Evolutionary conservation across 2,797 vertebrate genomes (phyloP).

Genomic region (Gadopsis marmoratus): DNA sequence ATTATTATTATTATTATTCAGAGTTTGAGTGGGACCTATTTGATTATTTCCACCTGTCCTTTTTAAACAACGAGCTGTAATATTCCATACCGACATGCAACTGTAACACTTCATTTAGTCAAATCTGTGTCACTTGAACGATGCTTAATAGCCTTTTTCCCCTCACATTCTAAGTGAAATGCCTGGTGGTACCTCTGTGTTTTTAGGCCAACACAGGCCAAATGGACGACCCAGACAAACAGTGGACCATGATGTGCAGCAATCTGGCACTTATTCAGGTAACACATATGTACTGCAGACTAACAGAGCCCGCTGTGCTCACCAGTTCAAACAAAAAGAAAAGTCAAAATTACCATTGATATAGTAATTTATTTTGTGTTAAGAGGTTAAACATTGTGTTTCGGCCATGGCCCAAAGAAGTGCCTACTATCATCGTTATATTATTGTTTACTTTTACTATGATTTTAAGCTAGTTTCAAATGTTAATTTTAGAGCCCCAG

Average conservation of each 20-base stretch:
- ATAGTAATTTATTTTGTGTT: neutral
- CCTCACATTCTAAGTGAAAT: neutral
- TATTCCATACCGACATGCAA: neutral
- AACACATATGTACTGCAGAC: slow-evolving; percentile 32
- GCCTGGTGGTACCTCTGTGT: neutral
- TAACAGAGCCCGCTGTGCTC: neutral
- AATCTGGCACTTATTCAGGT: slow-evolving; percentile 99
- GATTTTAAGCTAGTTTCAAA: too few relatives aligned
- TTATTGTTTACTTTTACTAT: neutral
- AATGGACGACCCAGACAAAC: slow-evolving; percentile 91
- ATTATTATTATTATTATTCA: too few relatives aligned
- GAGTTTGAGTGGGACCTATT: neutral
- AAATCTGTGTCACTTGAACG: neutral
- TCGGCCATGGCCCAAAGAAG: neutral
- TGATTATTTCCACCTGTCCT: neutral
- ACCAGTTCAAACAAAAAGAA: too few relatives aligned
- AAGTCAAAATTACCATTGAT: too few relatives aligned
- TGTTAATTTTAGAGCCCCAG: too few relatives aligned
- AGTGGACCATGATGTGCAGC: slow-evolving; percentile 92
- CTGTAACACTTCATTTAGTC: neutral
- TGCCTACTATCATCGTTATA: neutral
- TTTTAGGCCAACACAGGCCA: slow-evolving; percentile 94
- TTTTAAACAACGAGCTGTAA: neutral
- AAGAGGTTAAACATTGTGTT: neutral
- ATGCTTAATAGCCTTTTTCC: neutral